Percentiles rank a stretch among this genome's conserved stretches.
phyloP scores from a whole-genome alignment of 2,797 vertebrate genomes.

The Sternotherus odoratus region DNA sequence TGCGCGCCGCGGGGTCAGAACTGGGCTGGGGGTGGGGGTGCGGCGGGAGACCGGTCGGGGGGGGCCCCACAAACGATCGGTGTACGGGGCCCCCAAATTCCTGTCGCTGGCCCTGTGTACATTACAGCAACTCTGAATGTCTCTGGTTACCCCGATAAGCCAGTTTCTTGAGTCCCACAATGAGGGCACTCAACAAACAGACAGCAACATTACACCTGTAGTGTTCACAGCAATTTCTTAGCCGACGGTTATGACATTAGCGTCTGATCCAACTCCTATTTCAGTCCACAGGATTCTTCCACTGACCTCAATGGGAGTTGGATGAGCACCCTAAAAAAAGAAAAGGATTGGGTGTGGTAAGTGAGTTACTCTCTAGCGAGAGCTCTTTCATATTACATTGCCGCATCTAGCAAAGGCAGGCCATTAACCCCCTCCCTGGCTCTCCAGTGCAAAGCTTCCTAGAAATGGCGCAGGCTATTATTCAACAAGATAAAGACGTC shows the following conservation, averaged over 20 bases:
- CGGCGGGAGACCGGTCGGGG: too few relatives aligned
- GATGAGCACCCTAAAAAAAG: not conserved
- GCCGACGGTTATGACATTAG: not conserved
- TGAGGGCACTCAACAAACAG: not conserved
- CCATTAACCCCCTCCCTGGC: not conserved
- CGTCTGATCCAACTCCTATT: not conserved
- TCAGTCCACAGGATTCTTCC: not conserved
- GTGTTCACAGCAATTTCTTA: not conserved
- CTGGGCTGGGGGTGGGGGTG: too few relatives aligned
- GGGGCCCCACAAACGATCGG: too few relatives aligned
- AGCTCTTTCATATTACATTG: not conserved
- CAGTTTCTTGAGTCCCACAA: not conserved
- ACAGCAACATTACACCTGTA: not conserved
- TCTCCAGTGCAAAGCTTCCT: not conserved
- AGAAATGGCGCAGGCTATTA: not conserved
- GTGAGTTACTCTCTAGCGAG: not conserved
- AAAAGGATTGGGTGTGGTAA: not conserved
- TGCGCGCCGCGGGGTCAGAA: too few relatives aligned
- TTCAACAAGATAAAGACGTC: not conserved
- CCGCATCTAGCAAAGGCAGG: not conserved
- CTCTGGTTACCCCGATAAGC: not conserved
- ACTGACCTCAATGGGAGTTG: not conserved
- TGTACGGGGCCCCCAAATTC: too few relatives aligned
- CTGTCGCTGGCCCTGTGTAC: too few relatives aligned
- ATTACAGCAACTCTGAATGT: not conserved